Percentiles rank a stretch among this genome's conserved stretches.
phyloP scores from a whole-genome alignment of 2,888 invertebrate genomes.

The Teinopalpus imperialis region DNA sequence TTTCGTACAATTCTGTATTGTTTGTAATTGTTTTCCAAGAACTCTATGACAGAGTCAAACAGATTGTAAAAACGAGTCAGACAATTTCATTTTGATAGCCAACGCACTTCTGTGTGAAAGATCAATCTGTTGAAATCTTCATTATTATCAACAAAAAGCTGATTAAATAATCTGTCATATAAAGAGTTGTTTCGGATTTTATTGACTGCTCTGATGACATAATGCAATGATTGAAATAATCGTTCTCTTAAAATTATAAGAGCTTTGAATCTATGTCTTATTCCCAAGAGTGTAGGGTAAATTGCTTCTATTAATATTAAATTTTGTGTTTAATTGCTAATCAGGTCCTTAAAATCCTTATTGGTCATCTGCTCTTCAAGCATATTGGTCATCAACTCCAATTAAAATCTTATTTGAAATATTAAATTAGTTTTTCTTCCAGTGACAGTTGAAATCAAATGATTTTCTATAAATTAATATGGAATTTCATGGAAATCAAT shows the following conservation, averaged over 20 bases:
- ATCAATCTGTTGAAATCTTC: too few relatives aligned
- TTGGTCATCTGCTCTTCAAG: background rate
- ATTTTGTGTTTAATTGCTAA: background rate
- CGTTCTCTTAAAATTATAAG: background rate
- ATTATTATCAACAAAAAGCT: too few relatives aligned
- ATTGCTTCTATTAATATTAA: conserved; percentile 1
- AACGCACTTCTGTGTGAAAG: too few relatives aligned
- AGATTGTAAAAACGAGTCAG: too few relatives aligned
- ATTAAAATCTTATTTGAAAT: background rate
- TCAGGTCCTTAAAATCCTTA: background rate
- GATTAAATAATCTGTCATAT: too few relatives aligned
- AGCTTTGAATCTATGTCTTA: conserved; percentile 1
- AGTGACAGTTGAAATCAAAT: background rate
- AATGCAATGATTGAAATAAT: too few relatives aligned
- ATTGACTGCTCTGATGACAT: too few relatives aligned
- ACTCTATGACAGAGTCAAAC: too few relatives aligned
- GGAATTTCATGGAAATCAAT: conserved; percentile 50
- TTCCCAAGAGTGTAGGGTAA: background rate
- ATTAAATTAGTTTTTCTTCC: background rate
- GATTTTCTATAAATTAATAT: conserved; percentile 27
- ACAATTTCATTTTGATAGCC: too few relatives aligned
- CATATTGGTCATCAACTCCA: background rate
- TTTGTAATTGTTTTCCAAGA: too few relatives aligned
- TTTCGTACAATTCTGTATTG: too few relatives aligned
- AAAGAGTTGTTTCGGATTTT: too few relatives aligned